A percentile compares a stretch with the other conserved stretches of the same genome.
Evolutionary conservation across 2,888 invertebrate species (phyloP).

Genomic region (Pogonocherus hispidulus): DNA sequence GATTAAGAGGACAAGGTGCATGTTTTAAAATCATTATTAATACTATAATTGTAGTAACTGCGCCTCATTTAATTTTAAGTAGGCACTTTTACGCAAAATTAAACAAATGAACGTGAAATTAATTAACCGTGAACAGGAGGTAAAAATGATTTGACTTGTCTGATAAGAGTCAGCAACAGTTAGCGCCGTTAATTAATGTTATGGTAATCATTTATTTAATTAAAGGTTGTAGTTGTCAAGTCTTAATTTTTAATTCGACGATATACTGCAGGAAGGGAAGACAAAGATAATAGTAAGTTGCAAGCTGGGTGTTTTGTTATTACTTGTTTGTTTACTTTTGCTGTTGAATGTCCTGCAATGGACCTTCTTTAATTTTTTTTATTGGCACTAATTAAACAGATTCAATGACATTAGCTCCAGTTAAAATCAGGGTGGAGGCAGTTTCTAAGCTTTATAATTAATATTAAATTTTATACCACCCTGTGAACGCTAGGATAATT

Average conservation of each 20-base stretch:
- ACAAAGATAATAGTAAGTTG: conserved; percentile 4
- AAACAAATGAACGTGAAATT: conserved; percentile 1
- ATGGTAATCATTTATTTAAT: conserved; percentile 46
- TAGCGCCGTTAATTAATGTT: conserved; percentile 42
- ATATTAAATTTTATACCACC: too few relatives aligned
- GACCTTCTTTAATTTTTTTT: too few relatives aligned
- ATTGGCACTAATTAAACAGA: too few relatives aligned
- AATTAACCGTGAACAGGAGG: neutral
- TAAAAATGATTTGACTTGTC: conserved; percentile 1
- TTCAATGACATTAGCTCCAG: too few relatives aligned
- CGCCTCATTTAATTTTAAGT: conserved; percentile 1
- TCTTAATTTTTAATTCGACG: conserved; percentile 35
- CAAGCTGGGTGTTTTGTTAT: conserved; percentile 9
- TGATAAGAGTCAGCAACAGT: conserved; percentile 18
- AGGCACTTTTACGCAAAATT: neutral
- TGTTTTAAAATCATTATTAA: too few relatives aligned
- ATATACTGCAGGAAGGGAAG: conserved; percentile 28
- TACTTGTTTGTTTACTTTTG: conserved; percentile 3
- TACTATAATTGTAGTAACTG: neutral
- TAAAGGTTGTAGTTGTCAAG: conserved; percentile 39
- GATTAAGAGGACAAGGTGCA: too few relatives aligned
- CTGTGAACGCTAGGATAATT: too few relatives aligned
- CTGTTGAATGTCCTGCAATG: too few relatives aligned
- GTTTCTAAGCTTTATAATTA: too few relatives aligned
- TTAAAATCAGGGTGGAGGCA: too few relatives aligned